Evolutionary conservation across 2,888 invertebrate genomes (phyloP).

Genomic region (Orthonychiurus folsomi): DNA sequence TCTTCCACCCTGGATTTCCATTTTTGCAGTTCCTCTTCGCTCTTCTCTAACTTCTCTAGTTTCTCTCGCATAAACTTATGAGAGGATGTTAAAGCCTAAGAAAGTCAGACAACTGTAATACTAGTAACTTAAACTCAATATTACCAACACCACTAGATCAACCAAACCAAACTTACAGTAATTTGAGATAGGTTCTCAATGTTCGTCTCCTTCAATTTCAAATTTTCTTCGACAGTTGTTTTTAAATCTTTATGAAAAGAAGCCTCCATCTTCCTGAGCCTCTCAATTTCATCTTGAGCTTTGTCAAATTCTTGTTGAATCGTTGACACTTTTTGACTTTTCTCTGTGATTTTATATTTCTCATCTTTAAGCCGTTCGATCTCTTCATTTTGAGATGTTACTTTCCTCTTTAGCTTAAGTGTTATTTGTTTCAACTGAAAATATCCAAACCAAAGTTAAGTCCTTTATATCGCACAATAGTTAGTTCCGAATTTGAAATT

Average conservation of each 20-base stretch:
- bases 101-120: background rate
- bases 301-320: slow-evolving; percentile 39
- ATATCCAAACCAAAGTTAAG: slow-evolving; percentile 5
- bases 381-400: slow-evolving; percentile 33
- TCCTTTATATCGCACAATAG: background rate
- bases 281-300: slow-evolving; percentile 38
- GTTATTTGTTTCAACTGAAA: slow-evolving; percentile 33
- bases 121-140: background rate
- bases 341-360: slow-evolving; percentile 22
- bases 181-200: slow-evolving; percentile 27
- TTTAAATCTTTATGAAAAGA: slow-evolving; percentile 36
- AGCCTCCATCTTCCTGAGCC: slow-evolving; percentile 27
- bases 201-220: slow-evolving; percentile 26
- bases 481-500: background rate
- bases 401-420: slow-evolving; percentile 33
- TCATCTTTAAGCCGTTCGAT: slow-evolving; percentile 29
- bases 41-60: slow-evolving; percentile 30
- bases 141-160: background rate
- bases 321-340: slow-evolving; percentile 32
- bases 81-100: slow-evolving; percentile 26
- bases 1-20: slow-evolving; percentile 23
- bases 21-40: slow-evolving; percentile 23
- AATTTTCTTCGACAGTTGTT: slow-evolving; percentile 30
- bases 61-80: slow-evolving; percentile 33
- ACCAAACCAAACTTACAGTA: slow-evolving; percentile 14